phyloP scores from a whole-genome alignment of 64 coral and sea anemone species.

The Montipora sp. region DNA sequence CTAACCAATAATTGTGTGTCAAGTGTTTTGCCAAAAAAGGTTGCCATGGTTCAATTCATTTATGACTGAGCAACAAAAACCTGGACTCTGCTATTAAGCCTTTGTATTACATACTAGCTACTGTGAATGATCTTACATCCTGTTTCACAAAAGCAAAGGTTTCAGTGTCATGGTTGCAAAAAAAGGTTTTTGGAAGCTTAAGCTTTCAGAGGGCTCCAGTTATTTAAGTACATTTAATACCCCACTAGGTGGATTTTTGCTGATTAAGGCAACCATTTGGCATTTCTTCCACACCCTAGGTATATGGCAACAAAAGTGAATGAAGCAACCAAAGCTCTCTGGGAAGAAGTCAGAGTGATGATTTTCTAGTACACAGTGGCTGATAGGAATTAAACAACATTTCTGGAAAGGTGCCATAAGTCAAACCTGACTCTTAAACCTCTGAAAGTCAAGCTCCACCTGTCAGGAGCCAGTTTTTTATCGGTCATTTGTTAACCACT shows the following conservation, averaged over 20 bases:
- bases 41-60: background rate
- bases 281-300: too few species aligned
- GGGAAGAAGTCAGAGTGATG: too few species aligned
- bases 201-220: conserved; percentile 39
- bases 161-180: background rate
- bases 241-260: background rate
- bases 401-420: background rate
- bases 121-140: too few species aligned
- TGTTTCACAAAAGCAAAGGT: too few species aligned
- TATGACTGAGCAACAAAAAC: background rate
- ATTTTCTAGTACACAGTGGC: too few species aligned
- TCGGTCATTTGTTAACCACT: conserved; percentile 58
- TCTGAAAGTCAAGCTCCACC: conserved; percentile 46
- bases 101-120: too few species aligned
- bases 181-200: background rate
- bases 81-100: background rate
- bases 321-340: too few species aligned
- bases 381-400: too few species aligned
- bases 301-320: too few species aligned
- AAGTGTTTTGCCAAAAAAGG: background rate
- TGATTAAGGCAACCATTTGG: too few species aligned
- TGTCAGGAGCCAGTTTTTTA: conserved; percentile 8
- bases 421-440: conserved; percentile 37
- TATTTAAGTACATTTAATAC: too few species aligned
- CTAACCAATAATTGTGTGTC: background rate